A percentile compares a stretch with the other conserved stretches of the same genome.
Evolutionary conservation across 2,113 vertebrate species (phyloP).

Genomic region (Cololabis saira): DNA sequence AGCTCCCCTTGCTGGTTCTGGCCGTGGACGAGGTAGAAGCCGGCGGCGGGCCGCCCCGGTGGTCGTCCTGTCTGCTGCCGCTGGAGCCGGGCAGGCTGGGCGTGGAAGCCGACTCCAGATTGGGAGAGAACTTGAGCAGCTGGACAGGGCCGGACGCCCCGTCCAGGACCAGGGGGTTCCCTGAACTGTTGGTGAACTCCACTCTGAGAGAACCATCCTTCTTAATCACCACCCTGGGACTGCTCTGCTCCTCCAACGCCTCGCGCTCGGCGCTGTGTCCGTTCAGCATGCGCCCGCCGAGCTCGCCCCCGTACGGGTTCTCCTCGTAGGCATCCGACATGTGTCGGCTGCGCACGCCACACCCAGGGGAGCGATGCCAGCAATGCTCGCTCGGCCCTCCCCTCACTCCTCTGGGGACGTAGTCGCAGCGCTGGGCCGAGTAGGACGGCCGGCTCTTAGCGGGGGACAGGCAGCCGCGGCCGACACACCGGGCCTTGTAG

Average conservation of each 20-base stretch:
- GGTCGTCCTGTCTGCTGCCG: slow-evolving; percentile 68
- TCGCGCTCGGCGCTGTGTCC: slow-evolving; percentile 72
- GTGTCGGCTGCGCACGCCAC: slow-evolving; percentile 70
- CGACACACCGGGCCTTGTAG: slow-evolving; percentile 87
- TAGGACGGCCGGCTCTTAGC: slow-evolving; percentile 88
- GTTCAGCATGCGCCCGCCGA: slow-evolving; percentile 80
- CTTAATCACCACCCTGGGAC: slow-evolving; percentile 94
- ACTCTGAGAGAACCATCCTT: slow-evolving; percentile 92
- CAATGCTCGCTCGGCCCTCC: slow-evolving; percentile 71
- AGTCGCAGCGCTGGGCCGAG: slow-evolving; percentile 82
- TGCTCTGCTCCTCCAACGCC: slow-evolving; percentile 84
- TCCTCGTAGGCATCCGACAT: slow-evolving; percentile 78
- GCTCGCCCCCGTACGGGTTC: slow-evolving; percentile 75
- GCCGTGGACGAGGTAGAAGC: slow-evolving; percentile 83
- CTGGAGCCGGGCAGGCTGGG: slow-evolving; percentile 75
- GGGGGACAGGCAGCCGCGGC: slow-evolving; percentile 89
- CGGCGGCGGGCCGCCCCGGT: slow-evolving; percentile 66
- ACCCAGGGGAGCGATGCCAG: slow-evolving; percentile 71
- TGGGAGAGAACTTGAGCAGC: slow-evolving; percentile 91
- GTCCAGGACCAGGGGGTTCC: slow-evolving; percentile 69
- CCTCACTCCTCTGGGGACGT: slow-evolving; percentile 81
- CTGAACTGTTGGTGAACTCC: slow-evolving; percentile 89
- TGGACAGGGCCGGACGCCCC: slow-evolving; percentile 86
- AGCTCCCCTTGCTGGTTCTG: slow-evolving; percentile 93
- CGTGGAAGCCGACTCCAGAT: slow-evolving; percentile 78